Conservation (phyloP, 2,797 vertebrate genomes). For the Catharus ustulatus region DNA sequence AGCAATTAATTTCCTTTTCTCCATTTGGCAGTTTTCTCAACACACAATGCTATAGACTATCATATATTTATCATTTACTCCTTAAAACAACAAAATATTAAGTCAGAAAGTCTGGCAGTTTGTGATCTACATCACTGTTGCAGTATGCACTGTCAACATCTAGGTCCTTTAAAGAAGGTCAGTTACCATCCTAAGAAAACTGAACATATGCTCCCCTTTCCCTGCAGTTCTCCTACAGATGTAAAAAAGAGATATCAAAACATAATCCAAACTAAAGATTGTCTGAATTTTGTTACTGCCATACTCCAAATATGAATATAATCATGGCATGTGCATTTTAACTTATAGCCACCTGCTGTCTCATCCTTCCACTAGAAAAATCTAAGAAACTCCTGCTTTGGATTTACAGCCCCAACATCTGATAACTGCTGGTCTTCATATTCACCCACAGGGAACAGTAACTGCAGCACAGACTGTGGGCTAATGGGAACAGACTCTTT, state of each 20-base stretch:
- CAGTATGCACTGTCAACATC: neutral
- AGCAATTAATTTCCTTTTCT: neutral
- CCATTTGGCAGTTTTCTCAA: neutral
- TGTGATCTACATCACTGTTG: neutral
- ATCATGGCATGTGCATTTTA: neutral
- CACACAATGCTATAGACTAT: neutral
- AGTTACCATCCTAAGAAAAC: neutral
- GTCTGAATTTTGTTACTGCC: neutral
- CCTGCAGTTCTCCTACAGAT: neutral
- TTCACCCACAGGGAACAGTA: neutral
- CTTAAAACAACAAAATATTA: neutral
- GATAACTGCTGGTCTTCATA: neutral
- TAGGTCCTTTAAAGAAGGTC: neutral
- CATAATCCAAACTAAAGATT: neutral
- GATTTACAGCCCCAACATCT: neutral
- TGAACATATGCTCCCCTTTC: neutral
- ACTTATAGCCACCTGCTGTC: neutral
- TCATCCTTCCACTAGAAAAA: neutral
- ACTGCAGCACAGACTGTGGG: neutral
- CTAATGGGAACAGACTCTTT: constrained; percentile 51
- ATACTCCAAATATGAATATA: neutral
- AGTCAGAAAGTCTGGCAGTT: neutral
- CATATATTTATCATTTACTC: neutral
- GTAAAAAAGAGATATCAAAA: neutral
- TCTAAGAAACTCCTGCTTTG: neutral